Evolutionary conservation across 2,113 vertebrate genomes (phyloP).

Genomic region (Amphilophus citrinellus): DNA sequence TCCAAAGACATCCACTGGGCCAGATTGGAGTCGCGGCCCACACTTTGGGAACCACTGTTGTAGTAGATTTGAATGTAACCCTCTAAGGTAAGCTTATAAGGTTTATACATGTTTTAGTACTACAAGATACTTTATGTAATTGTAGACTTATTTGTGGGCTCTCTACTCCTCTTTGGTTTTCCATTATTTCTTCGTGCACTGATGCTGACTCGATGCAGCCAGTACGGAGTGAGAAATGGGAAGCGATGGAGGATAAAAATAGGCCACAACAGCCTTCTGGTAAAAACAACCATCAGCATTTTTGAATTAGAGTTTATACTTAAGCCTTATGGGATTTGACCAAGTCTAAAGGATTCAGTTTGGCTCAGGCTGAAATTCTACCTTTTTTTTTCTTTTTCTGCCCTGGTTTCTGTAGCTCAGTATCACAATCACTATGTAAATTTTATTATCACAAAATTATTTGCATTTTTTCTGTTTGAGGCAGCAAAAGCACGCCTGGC

Average conservation of each 20-base stretch:
- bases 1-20: no score
- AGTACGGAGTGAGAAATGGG: background rate
- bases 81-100: background rate
- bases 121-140: background rate
- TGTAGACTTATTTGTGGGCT: background rate
- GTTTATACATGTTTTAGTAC: background rate
- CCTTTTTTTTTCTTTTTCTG: background rate
- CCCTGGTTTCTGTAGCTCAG: background rate
- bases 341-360: background rate
- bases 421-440: background rate
- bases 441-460: background rate
- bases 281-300: background rate
- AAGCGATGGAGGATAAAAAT: background rate
- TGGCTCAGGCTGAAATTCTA: background rate
- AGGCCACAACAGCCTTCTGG: background rate
- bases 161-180: background rate
- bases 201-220: slow-evolving; percentile 6
- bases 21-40: no score
- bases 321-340: background rate
- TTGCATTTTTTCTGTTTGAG: no score
- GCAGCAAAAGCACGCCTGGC: no score
- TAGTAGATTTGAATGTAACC: background rate
- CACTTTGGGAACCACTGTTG: no score
- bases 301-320: background rate
- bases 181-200: background rate